Evolutionary conservation across 2,888 invertebrate species (phyloP).

Genomic region (Belgica antarctica): DNA sequence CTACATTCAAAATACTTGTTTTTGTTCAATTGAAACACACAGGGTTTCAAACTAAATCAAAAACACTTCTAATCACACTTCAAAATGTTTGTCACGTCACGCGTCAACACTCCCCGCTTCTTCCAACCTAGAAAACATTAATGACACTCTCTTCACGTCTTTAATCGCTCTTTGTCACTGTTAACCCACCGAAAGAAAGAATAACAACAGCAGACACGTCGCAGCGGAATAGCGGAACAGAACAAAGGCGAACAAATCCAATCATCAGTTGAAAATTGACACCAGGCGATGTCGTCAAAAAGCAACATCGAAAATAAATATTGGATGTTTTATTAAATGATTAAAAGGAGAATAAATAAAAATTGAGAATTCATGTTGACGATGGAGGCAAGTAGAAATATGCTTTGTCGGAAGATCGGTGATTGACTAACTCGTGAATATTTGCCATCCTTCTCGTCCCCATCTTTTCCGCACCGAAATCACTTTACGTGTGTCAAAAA

Average conservation of each 20-base stretch:
- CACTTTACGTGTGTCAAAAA: constrained; percentile 38
- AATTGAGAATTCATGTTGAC: constrained; percentile 1
- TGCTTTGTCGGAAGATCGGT: constrained; percentile 27
- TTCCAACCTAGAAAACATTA: not conserved
- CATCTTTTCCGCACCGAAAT: not conserved
- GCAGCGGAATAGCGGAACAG: constrained; percentile 15
- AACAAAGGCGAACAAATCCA: constrained; percentile 31
- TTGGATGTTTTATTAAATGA: constrained; percentile 43
- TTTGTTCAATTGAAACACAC: no score
- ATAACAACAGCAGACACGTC: no score
- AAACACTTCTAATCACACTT: no score
- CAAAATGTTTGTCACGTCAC: no score
- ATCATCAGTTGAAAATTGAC: constrained; percentile 43
- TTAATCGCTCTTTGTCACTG: not conserved
- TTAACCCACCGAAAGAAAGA: not conserved
- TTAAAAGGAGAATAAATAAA: constrained; percentile 45
- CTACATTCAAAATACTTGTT: no score
- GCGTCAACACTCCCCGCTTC: no score
- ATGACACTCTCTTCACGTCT: not conserved
- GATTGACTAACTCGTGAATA: not conserved
- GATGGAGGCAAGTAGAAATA: not conserved
- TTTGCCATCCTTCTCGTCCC: not conserved
- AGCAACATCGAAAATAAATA: constrained; percentile 18
- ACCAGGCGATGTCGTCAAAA: constrained; percentile 25
- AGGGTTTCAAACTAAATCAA: no score